These are phyloP conservation scores for Amphiduros pacificus DNA, from an alignment of 2,888 invertebrate species.

Conservation along the genomic window DNA sequence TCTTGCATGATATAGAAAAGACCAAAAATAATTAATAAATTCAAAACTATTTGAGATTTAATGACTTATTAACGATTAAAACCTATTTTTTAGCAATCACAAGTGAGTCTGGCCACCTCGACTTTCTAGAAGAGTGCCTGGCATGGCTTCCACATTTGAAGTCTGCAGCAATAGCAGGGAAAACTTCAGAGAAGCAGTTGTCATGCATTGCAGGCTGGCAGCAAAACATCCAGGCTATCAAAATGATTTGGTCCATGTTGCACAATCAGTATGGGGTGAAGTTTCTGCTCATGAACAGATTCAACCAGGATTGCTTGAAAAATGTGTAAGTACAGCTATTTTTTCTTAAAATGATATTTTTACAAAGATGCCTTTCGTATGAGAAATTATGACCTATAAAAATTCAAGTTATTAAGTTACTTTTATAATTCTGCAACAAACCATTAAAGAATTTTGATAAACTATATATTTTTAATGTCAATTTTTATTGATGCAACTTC, in stretches of 20 bases:
- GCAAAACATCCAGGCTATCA: background rate
- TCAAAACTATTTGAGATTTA: too few species aligned
- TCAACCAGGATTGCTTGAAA: conserved; percentile 22
- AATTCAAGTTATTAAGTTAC: too few species aligned
- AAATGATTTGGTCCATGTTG: background rate
- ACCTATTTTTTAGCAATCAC: background rate
- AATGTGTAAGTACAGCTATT: background rate
- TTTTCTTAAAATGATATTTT: background rate
- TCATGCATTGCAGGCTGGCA: background rate
- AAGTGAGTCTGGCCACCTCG: background rate
- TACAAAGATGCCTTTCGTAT: too few species aligned
- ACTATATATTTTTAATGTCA: background rate
- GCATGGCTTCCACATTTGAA: background rate
- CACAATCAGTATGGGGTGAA: background rate
- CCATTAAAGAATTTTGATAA: too few species aligned
- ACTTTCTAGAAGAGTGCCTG: background rate
- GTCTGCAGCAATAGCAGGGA: background rate
- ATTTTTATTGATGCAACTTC: background rate
- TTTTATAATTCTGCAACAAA: too few species aligned
- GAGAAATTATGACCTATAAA: too few species aligned
- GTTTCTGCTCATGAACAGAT: conserved; percentile 7
- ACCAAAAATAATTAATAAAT: too few species aligned
- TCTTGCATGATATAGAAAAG: too few species aligned
- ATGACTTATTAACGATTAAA: background rate
- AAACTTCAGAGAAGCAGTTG: background rate